Evolutionary conservation across 2,113 vertebrate species (phyloP).

Genomic region (Anser cygnoides): DNA sequence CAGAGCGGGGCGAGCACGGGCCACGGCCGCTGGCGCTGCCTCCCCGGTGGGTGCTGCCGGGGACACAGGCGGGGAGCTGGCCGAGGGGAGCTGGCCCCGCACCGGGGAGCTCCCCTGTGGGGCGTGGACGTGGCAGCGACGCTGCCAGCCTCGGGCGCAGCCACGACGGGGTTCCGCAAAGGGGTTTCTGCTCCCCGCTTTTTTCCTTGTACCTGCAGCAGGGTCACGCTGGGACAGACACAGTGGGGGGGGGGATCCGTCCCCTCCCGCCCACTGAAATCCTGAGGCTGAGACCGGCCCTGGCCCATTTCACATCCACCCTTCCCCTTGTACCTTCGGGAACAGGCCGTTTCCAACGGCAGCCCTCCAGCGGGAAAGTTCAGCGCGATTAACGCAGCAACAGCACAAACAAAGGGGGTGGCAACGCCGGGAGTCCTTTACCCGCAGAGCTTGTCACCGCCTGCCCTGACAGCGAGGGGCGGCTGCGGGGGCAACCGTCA

Average conservation of each 20-base stretch:
- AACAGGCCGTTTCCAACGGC: not conserved
- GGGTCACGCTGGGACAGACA: not conserved
- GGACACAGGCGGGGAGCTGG: too few relatives aligned
- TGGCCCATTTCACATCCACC: not conserved
- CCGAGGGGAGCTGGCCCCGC: not conserved
- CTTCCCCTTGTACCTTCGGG: not conserved
- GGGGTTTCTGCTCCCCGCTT: not conserved
- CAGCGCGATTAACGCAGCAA: not conserved
- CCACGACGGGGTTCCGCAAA: not conserved
- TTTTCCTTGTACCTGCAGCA: fast-evolving
- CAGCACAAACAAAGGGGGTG: not conserved
- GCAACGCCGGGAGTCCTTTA: too few relatives aligned
- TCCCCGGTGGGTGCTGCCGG: not conserved
- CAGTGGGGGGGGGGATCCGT: not conserved
- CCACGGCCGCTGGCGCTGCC: not conserved
- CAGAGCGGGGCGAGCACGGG: not conserved
- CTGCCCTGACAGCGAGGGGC: too few relatives aligned
- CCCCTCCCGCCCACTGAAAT: not conserved
- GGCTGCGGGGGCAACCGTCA: too few relatives aligned
- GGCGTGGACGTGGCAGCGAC: not conserved
- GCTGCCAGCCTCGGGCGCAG: not conserved
- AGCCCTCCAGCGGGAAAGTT: fast-evolving
- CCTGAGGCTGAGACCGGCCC: too few relatives aligned
- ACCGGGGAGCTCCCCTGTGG: too few relatives aligned
- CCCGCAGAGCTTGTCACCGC: too few relatives aligned